A percentile compares a stretch with the other conserved stretches of the same genome.
phyloP scores from a whole-genome alignment of 2,888 invertebrate species.

The Campopleginae sp. region DNA sequence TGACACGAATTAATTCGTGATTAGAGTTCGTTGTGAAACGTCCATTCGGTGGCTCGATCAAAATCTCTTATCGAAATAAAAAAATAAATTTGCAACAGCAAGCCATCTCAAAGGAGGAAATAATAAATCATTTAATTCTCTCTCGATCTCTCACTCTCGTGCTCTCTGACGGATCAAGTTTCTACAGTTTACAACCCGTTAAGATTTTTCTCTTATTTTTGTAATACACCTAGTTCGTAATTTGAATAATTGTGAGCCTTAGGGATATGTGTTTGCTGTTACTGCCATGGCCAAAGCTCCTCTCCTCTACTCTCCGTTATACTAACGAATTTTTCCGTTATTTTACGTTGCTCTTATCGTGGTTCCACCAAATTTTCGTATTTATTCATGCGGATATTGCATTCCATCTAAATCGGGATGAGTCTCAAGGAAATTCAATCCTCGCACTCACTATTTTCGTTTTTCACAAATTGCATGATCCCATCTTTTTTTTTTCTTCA shows the following conservation, averaged over 20 bases:
- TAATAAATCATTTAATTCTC: constrained; percentile 1
- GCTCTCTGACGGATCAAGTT: constrained; percentile 53
- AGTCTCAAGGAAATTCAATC: not conserved
- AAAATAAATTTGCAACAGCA: constrained; percentile 4
- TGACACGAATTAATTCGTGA: constrained; percentile 23
- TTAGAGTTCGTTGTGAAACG: constrained; percentile 58
- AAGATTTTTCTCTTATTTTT: constrained; percentile 24
- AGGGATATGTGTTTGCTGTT: constrained; percentile 66
- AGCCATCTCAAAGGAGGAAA: not conserved
- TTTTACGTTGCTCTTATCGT: not conserved
- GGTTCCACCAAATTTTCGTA: not conserved
- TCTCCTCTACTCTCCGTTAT: constrained; percentile 10
- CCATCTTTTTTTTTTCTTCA: too few species aligned
- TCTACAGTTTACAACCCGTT: constrained; percentile 60
- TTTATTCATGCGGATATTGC: not conserved
- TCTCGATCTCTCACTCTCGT: constrained; percentile 1
- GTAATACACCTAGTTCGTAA: constrained; percentile 60
- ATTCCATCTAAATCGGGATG: not conserved
- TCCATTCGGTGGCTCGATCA: constrained; percentile 40
- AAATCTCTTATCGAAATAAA: constrained; percentile 26
- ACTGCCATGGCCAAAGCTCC: constrained; percentile 53
- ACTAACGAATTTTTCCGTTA: not conserved
- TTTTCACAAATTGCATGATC: not conserved
- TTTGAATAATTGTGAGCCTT: constrained; percentile 65
- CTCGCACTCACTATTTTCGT: not conserved